Evolutionary conservation across 2,797 vertebrate genomes (phyloP).

Genomic region (Cyprinodon diabolis): DNA sequence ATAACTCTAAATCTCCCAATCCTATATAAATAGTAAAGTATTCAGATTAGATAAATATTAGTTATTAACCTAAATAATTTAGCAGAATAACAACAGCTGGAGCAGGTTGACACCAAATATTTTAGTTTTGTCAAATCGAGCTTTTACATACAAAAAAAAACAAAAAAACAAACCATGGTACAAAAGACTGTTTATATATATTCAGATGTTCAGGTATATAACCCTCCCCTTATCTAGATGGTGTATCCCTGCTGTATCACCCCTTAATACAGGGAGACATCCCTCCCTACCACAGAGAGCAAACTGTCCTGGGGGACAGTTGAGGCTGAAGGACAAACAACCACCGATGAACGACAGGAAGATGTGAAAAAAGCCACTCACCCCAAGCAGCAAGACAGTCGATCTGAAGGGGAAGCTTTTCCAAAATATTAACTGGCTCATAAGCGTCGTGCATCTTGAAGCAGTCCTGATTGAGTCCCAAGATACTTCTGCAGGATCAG

Average conservation of each 20-base stretch:
- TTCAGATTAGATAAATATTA: no score
- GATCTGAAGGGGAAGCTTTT: conserved; percentile 96
- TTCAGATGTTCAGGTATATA: not conserved
- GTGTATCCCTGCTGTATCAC: not conserved
- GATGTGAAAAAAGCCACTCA: conserved; percentile 69
- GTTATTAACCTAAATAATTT: no score
- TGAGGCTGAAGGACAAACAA: not conserved
- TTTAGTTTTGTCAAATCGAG: no score
- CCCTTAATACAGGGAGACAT: no score
- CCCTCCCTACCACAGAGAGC: not conserved
- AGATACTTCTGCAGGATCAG: conserved; percentile 10
- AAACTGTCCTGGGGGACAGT: not conserved
- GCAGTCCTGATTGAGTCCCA: conserved; percentile 7
- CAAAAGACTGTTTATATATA: no score
- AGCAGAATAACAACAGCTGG: no score
- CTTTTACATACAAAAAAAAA: no score
- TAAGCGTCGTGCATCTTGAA: conserved; percentile 94
- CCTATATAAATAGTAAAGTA: no score
- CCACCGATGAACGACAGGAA: not conserved
- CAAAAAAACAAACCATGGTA: no score
- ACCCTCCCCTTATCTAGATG: not conserved
- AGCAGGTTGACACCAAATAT: no score
- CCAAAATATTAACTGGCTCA: conserved; percentile 92
- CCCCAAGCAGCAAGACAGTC: conserved; percentile 98
- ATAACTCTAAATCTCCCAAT: no score